Base-by-base conservation (phyloP, 2,888 invertebrate genomes). In the Ferrisia virgata region DNA sequence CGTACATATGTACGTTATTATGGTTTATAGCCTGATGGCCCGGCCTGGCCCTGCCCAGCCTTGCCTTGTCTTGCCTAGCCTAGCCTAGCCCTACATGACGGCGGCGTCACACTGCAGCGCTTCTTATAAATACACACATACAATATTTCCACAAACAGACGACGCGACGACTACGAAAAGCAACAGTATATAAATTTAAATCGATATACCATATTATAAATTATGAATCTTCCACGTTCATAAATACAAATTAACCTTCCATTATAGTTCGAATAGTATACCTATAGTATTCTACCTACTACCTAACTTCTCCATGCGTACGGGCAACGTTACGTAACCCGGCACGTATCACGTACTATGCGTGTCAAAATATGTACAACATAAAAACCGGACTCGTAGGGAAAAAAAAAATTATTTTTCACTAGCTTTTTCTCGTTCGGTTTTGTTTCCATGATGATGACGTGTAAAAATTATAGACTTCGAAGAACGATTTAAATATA, bases 211-310 rank as follows among this genome's bases (percentile, higher is more conserved):
- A 36, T 36, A 36, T n/a, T n/a, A n/a, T 76, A 76, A 76, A 76
- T 76, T 76, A 76, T 76, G 36, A 76, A 76, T 76, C 72, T 76
- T 76, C 72, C 28, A 13, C 31, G 72, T 76, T 76, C 72, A 36
- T 36, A 36, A 36, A 76, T 76, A 76, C 72, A 76, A 76, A 76
- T 76, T 76, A 76, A 76, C 72, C 33, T 64, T 36, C 72, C 28
- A 76, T 76, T 76, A 76, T 76, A 15, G 69, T 69, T 31, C 0
- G 69, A 31, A 64, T 25, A 31, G n/a, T n/a, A n/a, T n/a, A n/a
- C n/a, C n/a, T n/a, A n/a, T n/a, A n/a, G n/a, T n/a, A n/a, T n/a
- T n/a, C n/a, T n/a, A n/a, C n/a, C n/a, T n/a, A n/a, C n/a, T n/a
- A n/a, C n/a, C n/a, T n/a, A n/a, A n/a, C n/a, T n/a, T n/a, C n/a